Evolutionary conservation across 2,888 invertebrate genomes (phyloP).

Genomic region (Hoplodrina ambigua): DNA sequence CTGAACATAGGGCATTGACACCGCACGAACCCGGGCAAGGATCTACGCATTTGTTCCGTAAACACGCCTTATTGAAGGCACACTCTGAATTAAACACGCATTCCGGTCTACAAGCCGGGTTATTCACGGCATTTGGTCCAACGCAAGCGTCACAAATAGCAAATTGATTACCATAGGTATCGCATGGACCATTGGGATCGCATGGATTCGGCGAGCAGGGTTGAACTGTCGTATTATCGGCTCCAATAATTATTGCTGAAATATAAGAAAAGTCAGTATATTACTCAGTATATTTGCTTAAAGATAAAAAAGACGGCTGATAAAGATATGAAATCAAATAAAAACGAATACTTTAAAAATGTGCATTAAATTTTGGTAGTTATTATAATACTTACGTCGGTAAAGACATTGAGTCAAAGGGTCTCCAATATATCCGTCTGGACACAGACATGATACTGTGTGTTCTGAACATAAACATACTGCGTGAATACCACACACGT

Average conservation of each 20-base stretch:
- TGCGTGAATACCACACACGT: conserved; percentile 95
- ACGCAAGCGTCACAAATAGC: conserved; percentile 95
- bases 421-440: conserved; percentile 94
- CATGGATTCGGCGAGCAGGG: conserved; percentile 96
- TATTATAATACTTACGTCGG: conserved; percentile 81
- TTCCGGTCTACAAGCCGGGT: conserved; percentile 95
- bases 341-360: neutral
- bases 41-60: conserved; percentile 93
- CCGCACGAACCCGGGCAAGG: conserved; percentile 96
- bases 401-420: conserved; percentile 94
- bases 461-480: conserved; percentile 95
- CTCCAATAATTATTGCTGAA: conserved; percentile 88
- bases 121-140: conserved; percentile 92
- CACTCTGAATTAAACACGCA: conserved; percentile 95
- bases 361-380: neutral
- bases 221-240: conserved; percentile 91
- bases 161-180: conserved; percentile 93
- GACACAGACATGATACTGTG: conserved; percentile 95
- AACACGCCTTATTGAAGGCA: conserved; percentile 94
- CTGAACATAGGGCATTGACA: conserved; percentile 92
- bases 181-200: conserved; percentile 92
- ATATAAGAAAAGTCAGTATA: conserved; percentile 44
- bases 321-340: neutral
- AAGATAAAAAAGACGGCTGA: neutral
- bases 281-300: neutral